Evolutionary conservation across 2,888 invertebrate genomes (phyloP), one percentile per base, ranked within the genome.

Genomic region (Eurytoma californica): DNA sequence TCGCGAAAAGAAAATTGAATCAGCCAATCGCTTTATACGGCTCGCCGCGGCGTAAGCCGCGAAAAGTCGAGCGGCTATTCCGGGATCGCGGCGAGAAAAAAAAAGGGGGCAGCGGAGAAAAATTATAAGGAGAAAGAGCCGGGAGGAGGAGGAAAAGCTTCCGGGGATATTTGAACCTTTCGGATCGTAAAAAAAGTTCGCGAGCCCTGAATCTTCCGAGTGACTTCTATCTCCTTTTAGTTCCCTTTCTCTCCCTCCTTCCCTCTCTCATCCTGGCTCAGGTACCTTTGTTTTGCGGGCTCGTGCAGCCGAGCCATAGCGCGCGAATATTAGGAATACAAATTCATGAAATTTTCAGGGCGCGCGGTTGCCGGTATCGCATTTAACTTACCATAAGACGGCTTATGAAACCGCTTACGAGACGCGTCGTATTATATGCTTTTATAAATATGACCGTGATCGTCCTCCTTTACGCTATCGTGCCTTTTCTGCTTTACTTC

Each of bases 1-100:
- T 57, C 51, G 74, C 61, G 60, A 47, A 39, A 39, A 75, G 80
- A 80, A 80, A 80, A 80, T 80, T 80, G 80, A 80, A 78, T 80
- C 72, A 67, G 67, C 75, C 78, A 78, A 80, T 80, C 68, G 77
- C 51, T 72, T 75, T 75, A 72, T 78, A 72, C 74, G 68, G 74
- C 65, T 77, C 39, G 60, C 49, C 39, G n/a, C n/a, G 7, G 61
- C 18, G 28, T 72, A 61, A 67, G 60, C 76, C 76, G 72, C 67
- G 75, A 80, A 72, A 61, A 76, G 67, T 76, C 66, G 68, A 39
- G 57, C 63, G 20, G 47, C 60, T 66, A 66, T 58, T 72, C 47
- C 47, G 18, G 49, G 67, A 60, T 58, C 66, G 12, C 20, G 57
- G 13, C 39, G 18, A 30, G 30, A 60, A 60, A 51, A 47, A 39